phyloP scores from a whole-genome alignment of 2,797 vertebrate species.

The Morus bassanus region DNA sequence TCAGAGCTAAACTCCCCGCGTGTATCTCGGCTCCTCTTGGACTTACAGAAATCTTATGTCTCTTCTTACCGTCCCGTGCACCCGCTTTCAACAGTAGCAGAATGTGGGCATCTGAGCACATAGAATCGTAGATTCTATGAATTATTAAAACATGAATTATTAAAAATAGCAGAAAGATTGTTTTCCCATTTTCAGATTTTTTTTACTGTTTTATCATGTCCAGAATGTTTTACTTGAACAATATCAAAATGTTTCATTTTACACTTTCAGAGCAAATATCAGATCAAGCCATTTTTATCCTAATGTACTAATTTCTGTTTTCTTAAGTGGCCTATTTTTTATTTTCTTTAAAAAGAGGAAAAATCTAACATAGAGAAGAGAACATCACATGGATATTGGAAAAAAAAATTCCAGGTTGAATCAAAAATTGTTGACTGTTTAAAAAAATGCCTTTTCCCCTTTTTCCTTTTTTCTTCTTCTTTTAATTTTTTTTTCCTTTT shows the following conservation, averaged over 20 bases:
- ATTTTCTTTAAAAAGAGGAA: neutral
- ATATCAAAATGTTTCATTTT: neutral
- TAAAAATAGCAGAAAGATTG: neutral
- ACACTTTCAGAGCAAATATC: neutral
- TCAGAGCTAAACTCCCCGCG: neutral
- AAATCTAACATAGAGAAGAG: neutral
- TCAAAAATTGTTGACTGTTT: neutral
- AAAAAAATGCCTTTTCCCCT: neutral
- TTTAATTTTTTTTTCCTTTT: neutral
- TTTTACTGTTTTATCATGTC: neutral
- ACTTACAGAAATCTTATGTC: neutral
- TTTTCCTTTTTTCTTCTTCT: neutral
- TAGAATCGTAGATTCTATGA: too few species aligned
- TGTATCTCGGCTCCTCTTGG: rapidly evolving
- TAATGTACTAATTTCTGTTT: neutral
- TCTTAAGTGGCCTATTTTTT: neutral
- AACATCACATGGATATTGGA: neutral
- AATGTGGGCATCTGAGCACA: neutral
- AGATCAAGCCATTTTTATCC: neutral
- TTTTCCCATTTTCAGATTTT: neutral
- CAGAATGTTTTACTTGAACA: neutral
- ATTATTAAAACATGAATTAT: neutral
- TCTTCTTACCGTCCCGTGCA: rapidly evolving
- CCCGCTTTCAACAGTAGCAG: neutral
- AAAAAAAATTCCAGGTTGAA: neutral